Evolutionary conservation across 2,888 invertebrate genomes (phyloP).

Genomic region (Drosophila helvetica): DNA sequence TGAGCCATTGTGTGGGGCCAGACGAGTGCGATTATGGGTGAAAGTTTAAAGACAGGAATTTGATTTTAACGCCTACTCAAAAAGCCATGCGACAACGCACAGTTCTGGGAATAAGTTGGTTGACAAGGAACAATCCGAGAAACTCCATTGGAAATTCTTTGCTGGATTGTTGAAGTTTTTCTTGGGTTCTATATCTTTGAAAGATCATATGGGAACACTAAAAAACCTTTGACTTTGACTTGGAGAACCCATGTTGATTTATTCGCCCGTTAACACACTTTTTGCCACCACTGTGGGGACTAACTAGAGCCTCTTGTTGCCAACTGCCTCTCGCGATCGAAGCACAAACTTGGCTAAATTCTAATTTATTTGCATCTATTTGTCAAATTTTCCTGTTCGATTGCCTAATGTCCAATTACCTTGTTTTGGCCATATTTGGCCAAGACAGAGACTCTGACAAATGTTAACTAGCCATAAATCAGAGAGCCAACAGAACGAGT

Average conservation of each 20-base stretch:
- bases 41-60: slow-evolving; percentile 28
- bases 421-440: slow-evolving; percentile 58
- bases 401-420: slow-evolving; percentile 66
- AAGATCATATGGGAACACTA: neutral
- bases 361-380: slow-evolving; percentile 68
- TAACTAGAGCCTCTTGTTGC: slow-evolving; percentile 27
- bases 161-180: no score
- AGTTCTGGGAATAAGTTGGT: neutral
- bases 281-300: slow-evolving; percentile 2
- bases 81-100: neutral
- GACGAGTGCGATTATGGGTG: slow-evolving; percentile 6
- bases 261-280: neutral
- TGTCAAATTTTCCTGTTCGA: slow-evolving; percentile 57
- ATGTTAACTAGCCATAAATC: slow-evolving; percentile 46
- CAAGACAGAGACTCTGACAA: slow-evolving; percentile 34
- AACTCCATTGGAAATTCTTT: neutral
- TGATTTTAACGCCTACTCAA: slow-evolving; percentile 7
- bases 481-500: slow-evolving; percentile 10
- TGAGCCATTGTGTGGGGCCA: slow-evolving; percentile 19
- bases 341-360: slow-evolving; percentile 25
- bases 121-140: no score
- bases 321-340: slow-evolving; percentile 15
- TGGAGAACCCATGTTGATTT: neutral
- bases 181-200: neutral
- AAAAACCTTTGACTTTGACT: neutral